Base-by-base conservation (phyloP, 2,113 vertebrate species). In the Hemiscyllium ocellatum region DNA sequence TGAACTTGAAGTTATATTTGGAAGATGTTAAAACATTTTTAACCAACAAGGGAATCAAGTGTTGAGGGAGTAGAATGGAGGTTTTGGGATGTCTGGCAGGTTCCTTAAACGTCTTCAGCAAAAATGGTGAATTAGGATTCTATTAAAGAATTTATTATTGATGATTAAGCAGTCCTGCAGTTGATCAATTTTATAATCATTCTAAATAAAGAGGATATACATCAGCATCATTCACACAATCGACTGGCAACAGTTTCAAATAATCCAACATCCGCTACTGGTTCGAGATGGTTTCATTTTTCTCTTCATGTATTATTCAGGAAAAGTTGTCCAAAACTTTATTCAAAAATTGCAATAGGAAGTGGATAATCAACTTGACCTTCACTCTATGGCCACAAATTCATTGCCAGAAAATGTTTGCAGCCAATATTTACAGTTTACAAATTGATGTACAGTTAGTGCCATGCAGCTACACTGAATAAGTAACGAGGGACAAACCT, bases 401-500 rank as follows among this genome's bases (percentile, higher is more conserved):
- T 6, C 89, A 29, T 33, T n/a, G 19, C 56, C 89, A 91, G 89
- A n/a, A 91, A 37, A 65, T n/a, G 29, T 65, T n/a, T 65, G 33
- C 56, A 91, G 65, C 26, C 56, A 91, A 1, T 17, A n/a, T n/a
- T 91, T 65, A 89, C 56, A 61, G 29, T 33, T 65, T 90, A 52
- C 6, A 56, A 33, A 90, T 65, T 13, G 13, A 56, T 90, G 26
- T 56, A 33, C 26, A 29, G 61, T 29, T 33, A 20, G 13, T 61
- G 26, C 2, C 52, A 65, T 61, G 13, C 87, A 91, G 33, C 2
- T 47, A 95, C 22, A 47, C 0, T 72, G 37, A 95, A 50, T 72
- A 72, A 1, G 24, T 69, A 13, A 52, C 24, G 37, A 26, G 69
- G 24, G 50, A 52, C 52, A 70, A 72, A 99, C 99, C 99, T 98